Conservation (phyloP, 2,797 vertebrate genomes). For the Periophthalmus magnuspinnatus region DNA sequence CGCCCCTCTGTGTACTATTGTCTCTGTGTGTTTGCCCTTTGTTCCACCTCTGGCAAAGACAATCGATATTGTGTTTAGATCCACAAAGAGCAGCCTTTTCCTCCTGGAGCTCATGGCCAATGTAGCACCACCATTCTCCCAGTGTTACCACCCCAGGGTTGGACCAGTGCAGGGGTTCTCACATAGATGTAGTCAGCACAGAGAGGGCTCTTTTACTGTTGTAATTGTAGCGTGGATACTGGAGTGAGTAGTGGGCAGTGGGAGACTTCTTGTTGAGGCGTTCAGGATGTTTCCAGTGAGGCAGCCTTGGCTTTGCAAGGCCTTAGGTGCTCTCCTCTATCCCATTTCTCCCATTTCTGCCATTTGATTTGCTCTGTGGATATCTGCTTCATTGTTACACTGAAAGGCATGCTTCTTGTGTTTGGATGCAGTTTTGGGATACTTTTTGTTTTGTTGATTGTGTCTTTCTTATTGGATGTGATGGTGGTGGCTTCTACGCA, state of each 20-base stretch:
- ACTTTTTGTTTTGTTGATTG: slow-evolving; percentile 45
- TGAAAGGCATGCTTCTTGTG: slow-evolving; percentile 53
- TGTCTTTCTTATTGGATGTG: slow-evolving; percentile 55
- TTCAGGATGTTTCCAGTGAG: slow-evolving; percentile 82
- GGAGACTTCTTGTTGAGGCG: slow-evolving; percentile 66
- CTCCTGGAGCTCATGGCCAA: slow-evolving; percentile 39
- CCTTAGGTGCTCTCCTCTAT: slow-evolving; percentile 80
- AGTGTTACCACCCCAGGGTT: slow-evolving; percentile 64
- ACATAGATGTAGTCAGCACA: slow-evolving; percentile 58
- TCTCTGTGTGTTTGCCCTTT: slow-evolving; percentile 77
- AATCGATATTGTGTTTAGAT: slow-evolving; percentile 70
- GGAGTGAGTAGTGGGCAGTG: slow-evolving; percentile 47
- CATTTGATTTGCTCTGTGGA: slow-evolving; percentile 72
- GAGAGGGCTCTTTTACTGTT: slow-evolving; percentile 53
- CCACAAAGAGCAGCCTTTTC: slow-evolving; percentile 73
- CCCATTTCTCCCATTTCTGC: slow-evolving; percentile 70
- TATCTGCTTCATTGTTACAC: slow-evolving; percentile 63
- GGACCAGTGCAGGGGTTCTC: slow-evolving; percentile 55
- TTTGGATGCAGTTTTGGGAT: slow-evolving; percentile 61
- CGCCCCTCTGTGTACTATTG: slow-evolving; percentile 41
- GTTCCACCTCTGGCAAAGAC: slow-evolving; percentile 60
- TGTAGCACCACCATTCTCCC: slow-evolving; percentile 53
- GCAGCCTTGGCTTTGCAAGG: slow-evolving; percentile 85
- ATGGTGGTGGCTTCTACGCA: slow-evolving; percentile 61
- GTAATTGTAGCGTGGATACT: slow-evolving; percentile 46